These are phyloP conservation scores for Thyatira batis DNA, from an alignment of 2,888 invertebrate species.

Conservation along the genomic window DNA sequence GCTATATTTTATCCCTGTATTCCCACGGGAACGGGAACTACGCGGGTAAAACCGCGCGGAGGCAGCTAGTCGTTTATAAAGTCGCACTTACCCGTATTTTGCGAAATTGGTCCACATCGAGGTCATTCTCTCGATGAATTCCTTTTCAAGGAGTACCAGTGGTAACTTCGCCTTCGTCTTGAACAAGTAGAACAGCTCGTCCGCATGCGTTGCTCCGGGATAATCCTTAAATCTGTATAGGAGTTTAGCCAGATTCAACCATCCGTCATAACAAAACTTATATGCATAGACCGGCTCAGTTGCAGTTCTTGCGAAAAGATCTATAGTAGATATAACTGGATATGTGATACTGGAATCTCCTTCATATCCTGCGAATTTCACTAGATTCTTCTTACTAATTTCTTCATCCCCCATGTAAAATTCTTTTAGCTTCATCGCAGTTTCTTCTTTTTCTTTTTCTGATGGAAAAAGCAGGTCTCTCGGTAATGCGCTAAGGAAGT, in stretches of 20 bases:
- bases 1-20: too few species aligned
- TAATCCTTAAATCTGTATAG: slow-evolving; percentile 43
- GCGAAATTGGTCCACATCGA: slow-evolving; percentile 73
- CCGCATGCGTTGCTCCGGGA: slow-evolving; percentile 72
- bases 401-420: slow-evolving; percentile 68
- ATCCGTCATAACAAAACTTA: slow-evolving; percentile 61
- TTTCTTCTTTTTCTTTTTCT: slow-evolving; percentile 39
- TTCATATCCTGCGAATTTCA: slow-evolving; percentile 59
- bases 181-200: slow-evolving; percentile 74
- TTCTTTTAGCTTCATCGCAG: slow-evolving; percentile 50
- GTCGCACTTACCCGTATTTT: slow-evolving; percentile 57
- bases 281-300: slow-evolving; percentile 55
- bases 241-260: slow-evolving; percentile 63
- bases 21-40: too few species aligned
- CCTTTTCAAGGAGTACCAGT: slow-evolving; percentile 42
- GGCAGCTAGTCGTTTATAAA: not conserved
- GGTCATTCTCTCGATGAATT: slow-evolving; percentile 54
- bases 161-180: slow-evolving; percentile 45
- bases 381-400: slow-evolving; percentile 54
- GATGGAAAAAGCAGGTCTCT: slow-evolving; percentile 56
- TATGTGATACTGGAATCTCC: slow-evolving; percentile 65
- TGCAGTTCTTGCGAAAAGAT: slow-evolving; percentile 46
- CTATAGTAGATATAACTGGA: slow-evolving; percentile 54
- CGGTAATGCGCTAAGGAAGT: slow-evolving; percentile 56
- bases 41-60: too few species aligned